phyloP scores from a whole-genome alignment of 2,113 vertebrate species.

The Tachycineta bicolor region DNA sequence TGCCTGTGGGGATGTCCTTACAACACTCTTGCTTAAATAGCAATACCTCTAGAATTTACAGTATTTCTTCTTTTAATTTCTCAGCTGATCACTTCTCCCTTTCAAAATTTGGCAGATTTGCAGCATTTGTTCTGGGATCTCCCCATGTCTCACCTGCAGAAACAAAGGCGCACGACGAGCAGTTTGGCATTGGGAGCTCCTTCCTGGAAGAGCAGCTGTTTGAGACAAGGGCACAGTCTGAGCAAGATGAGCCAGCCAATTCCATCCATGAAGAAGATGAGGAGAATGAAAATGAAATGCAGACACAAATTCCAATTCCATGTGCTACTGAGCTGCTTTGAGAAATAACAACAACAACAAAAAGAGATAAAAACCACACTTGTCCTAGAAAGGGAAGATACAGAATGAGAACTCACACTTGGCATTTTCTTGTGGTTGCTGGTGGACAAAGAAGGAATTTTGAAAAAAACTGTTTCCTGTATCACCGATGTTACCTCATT shows the following conservation, averaged over 20 bases:
- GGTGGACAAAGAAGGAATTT: neutral
- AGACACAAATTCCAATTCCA: neutral
- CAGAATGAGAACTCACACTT: neutral
- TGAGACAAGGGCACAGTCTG: neutral
- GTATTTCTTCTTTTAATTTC: neutral
- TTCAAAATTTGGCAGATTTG: constrained; percentile 75
- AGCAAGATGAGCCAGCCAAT: neutral
- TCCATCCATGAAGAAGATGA: neutral
- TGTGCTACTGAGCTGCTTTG: constrained; percentile 30
- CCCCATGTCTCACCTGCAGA: constrained; percentile 77
- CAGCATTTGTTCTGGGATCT: constrained; percentile 77
- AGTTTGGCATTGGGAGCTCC: constrained; percentile 73
- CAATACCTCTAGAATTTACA: neutral
- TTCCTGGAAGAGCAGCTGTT: constrained; percentile 79
- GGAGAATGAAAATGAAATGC: neutral
- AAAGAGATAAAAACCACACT: neutral
- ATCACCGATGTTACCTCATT: neutral
- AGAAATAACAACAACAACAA: neutral
- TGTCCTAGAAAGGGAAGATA: neutral
- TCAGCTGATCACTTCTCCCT: neutral
- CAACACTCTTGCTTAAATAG: neutral
- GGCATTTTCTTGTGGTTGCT: neutral
- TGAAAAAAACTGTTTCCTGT: neutral
- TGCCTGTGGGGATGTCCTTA: neutral
- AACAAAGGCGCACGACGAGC: constrained; percentile 64